phyloP scores from a whole-genome alignment of 92 coral and sea anemone genomes.

The Paragorgia papillata region DNA sequence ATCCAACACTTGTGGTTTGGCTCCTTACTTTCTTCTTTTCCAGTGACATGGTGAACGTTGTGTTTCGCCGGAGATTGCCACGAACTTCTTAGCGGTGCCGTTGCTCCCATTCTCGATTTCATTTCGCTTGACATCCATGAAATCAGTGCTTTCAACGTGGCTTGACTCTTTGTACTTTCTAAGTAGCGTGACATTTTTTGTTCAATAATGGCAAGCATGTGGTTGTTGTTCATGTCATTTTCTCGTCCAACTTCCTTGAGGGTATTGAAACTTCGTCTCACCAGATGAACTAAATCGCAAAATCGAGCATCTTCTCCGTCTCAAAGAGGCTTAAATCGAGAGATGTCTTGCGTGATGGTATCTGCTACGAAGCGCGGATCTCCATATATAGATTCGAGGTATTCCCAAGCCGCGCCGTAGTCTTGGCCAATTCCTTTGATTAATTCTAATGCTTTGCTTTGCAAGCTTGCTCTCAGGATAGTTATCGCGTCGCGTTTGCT shows the following conservation, averaged over 20 bases:
- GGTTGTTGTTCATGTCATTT: slow-evolving; percentile 59
- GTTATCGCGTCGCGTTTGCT: slow-evolving; percentile 56
- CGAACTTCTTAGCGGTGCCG: slow-evolving; percentile 47
- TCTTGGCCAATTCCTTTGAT: slow-evolving; percentile 61
- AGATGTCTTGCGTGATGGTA: slow-evolving; percentile 1
- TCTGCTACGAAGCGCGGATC: slow-evolving; percentile 11
- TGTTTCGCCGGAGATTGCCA: slow-evolving; percentile 7
- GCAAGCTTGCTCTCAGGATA: slow-evolving; percentile 46
- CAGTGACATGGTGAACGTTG: neutral
- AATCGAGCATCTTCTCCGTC: slow-evolving; percentile 41
- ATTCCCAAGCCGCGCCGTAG: slow-evolving; percentile 16
- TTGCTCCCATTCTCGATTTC: slow-evolving; percentile 44
- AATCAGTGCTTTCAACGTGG: slow-evolving; percentile 42
- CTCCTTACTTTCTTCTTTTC: neutral
- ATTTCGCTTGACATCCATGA: slow-evolving; percentile 28
- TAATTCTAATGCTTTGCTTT: slow-evolving; percentile 52
- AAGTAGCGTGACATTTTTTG: slow-evolving; percentile 49
- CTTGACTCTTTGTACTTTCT: slow-evolving; percentile 20
- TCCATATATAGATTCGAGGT: slow-evolving; percentile 20
- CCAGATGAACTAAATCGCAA: slow-evolving; percentile 30
- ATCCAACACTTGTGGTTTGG: slow-evolving; percentile 36
- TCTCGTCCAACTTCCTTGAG: slow-evolving; percentile 54
- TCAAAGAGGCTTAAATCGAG: slow-evolving; percentile 11
- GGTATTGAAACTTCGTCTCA: slow-evolving; percentile 46
- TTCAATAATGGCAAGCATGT: slow-evolving; percentile 55